Base-by-base conservation (phyloP, 2,888 invertebrate genomes). In the Pycnomerus fuliginosus region DNA sequence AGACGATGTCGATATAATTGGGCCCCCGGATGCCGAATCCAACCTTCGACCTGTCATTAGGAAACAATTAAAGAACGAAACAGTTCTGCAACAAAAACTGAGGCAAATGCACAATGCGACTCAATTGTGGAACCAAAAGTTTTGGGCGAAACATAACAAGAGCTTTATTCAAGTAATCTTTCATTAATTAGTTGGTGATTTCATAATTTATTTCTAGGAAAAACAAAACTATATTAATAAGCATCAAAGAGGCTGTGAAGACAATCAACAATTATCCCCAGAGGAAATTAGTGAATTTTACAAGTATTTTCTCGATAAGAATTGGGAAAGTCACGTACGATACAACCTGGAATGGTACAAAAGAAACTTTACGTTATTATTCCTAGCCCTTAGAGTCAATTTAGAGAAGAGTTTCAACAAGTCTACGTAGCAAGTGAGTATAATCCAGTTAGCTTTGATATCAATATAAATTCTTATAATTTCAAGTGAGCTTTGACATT, bases 271-370 rank as follows among this genome's bases (percentile, higher is more conserved):
- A 25, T 67, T 86, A 13, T 80, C 83, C 2, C 84, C 89, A 1
- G 90, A 90, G 71, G 86, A 89, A 71, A 87, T 93, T 86, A 90
- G 92, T 58, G 81, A 84, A 14, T 93, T 93, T 71, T 93, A 93
- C 65, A 91, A 89, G 73, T 71, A 79, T 32, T 93, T 93, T 68
- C 74, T 93, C 8, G 88, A 92, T 68, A 84, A 85, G 63, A 88
- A 92, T 68, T 87, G 86, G 83, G 79, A 77, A 55, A 69, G 74
- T 0, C 92, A 93, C 68, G 71, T 85, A 1, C 71, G 76, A 44
- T 93, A 92, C 66, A 93, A 93, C 64, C 74, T 84, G 36, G 81
- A 85, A 44, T 93, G 92, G 92, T 91, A 92, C 68, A 81, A 80
- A 59, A 85, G 79, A 63, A 93, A 92, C 72, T 71, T 87, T 28